phyloP scores from a whole-genome alignment of 2,888 invertebrate genomes.

The Parnassius orleans region DNA sequence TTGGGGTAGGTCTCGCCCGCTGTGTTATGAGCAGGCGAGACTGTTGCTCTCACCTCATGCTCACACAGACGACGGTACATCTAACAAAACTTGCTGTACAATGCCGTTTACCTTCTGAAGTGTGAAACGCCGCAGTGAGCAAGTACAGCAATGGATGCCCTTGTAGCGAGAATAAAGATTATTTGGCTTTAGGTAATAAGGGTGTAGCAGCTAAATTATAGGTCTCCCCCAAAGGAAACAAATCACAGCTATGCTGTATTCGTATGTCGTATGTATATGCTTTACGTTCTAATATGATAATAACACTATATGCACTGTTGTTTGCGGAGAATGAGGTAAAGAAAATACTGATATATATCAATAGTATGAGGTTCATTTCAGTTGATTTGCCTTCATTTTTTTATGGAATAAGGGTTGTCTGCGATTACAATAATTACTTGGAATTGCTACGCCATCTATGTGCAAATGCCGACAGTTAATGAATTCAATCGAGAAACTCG shows the following conservation, averaged over 20 bases:
- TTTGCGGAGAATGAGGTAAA: neutral
- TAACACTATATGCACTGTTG: neutral
- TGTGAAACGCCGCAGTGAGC: conserved; percentile 5
- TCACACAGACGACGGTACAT: conserved; percentile 22
- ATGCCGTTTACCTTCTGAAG: conserved; percentile 29
- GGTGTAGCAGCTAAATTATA: conserved; percentile 63
- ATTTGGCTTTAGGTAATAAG: conserved; percentile 9
- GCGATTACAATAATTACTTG: too few relatives aligned
- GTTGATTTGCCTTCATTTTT: neutral
- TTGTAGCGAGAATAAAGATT: neutral
- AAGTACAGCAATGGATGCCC: conserved; percentile 38
- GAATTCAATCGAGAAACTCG: too few relatives aligned
- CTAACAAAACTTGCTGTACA: conserved; percentile 31
- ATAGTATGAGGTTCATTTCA: neutral
- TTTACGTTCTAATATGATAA: too few relatives aligned
- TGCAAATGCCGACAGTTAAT: too few relatives aligned
- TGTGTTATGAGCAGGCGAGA: conserved; percentile 54
- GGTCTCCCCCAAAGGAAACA: conserved; percentile 63
- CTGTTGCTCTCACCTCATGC: conserved; percentile 43
- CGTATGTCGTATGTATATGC: conserved; percentile 40
- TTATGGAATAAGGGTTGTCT: too few relatives aligned
- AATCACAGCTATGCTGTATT: conserved; percentile 48
- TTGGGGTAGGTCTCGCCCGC: conserved; percentile 70
- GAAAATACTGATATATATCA: neutral
- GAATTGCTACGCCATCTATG: too few relatives aligned